Evolutionary conservation across 2,113 vertebrate species (phyloP).

Genomic region (Hystrix brachyura): DNA sequence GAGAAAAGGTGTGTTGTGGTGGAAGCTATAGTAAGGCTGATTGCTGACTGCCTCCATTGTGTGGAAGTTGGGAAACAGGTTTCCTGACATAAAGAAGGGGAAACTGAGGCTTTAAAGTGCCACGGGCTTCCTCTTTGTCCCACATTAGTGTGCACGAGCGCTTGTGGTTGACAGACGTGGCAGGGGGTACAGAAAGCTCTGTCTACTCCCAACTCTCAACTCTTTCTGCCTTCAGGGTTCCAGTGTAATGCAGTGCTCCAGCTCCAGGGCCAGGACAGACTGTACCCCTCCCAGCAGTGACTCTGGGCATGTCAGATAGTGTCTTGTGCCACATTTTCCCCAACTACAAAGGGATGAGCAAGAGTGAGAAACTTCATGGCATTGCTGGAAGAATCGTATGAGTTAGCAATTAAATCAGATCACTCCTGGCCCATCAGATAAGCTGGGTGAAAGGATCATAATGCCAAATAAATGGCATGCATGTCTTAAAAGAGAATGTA

Average conservation of each 20-base stretch:
- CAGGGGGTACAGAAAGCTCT: rapidly evolving
- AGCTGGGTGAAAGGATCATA: neutral
- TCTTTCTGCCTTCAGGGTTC: neutral
- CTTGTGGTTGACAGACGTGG: rapidly evolving
- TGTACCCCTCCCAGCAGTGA: neutral
- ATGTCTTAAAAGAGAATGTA: neutral
- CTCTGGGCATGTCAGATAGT: neutral
- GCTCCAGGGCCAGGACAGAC: neutral
- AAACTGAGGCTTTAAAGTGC: neutral
- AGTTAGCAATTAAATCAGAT: neutral
- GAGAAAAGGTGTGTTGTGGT: neutral
- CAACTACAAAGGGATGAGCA: neutral
- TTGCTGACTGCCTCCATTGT: neutral
- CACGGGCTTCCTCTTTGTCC: rapidly evolving
- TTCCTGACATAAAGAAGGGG: neutral
- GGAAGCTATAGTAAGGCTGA: no score
- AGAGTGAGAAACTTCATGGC: neutral
- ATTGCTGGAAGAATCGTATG: neutral
- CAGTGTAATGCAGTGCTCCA: neutral
- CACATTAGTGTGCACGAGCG: no score
- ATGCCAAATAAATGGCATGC: neutral
- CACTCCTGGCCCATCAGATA: neutral
- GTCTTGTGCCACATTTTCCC: neutral
- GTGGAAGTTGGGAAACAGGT: neutral
- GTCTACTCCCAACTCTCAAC: neutral